Conservation (phyloP, 2,888 invertebrate genomes). For the Zelleria hepariella region DNA sequence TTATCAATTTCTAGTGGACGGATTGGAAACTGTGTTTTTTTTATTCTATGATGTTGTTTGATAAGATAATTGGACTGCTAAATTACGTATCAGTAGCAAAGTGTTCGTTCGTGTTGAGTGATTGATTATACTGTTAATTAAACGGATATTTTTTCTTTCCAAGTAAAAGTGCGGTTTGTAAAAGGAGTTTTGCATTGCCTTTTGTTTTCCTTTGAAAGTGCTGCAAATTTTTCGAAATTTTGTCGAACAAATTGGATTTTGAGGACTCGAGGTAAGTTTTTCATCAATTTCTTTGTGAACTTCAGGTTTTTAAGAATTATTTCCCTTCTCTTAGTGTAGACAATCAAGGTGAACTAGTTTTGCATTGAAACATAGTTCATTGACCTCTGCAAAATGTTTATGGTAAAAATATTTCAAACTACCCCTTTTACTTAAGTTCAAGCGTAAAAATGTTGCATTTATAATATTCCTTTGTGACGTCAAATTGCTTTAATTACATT, state of each 20-base stretch:
- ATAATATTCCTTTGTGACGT: background rate
- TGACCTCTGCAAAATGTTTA: background rate
- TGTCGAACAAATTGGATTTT: slow-evolving; percentile 48
- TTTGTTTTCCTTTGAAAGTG: slow-evolving; percentile 32
- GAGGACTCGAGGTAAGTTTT: slow-evolving; percentile 41
- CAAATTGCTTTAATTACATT: background rate
- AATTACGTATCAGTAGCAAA: slow-evolving; percentile 32
- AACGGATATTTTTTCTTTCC: background rate
- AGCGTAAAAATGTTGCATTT: background rate
- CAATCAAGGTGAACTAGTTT: background rate
- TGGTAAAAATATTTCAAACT: background rate
- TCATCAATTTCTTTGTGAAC: background rate
- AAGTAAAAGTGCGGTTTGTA: background rate
- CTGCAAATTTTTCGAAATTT: slow-evolving; percentile 22
- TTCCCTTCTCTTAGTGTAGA: background rate
- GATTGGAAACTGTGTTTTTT: slow-evolving; percentile 9
- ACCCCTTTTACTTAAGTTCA: background rate
- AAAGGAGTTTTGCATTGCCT: background rate
- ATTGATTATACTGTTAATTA: slow-evolving; percentile 21
- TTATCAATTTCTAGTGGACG: too few relatives aligned
- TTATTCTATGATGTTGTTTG: slow-evolving; percentile 25
- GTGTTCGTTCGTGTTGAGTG: slow-evolving; percentile 47
- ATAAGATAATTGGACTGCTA: slow-evolving; percentile 41
- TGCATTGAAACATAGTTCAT: background rate
- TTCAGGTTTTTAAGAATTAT: background rate